Percentiles rank a stretch among this genome's conserved stretches.
Evolutionary conservation across 2,888 invertebrate species (phyloP).

Genomic region (Plebejus anna): DNA sequence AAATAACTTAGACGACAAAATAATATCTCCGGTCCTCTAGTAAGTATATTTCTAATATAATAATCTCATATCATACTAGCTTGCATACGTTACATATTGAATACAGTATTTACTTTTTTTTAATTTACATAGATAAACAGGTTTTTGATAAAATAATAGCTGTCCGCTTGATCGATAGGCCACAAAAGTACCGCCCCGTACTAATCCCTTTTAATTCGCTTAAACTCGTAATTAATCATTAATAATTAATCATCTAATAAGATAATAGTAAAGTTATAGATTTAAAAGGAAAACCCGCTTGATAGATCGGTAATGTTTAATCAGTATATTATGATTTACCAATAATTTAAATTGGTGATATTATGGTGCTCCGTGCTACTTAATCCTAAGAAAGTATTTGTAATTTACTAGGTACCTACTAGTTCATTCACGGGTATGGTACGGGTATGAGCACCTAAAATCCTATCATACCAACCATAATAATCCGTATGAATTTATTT

Average conservation of each 20-base stretch:
- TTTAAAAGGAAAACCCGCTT: neutral
- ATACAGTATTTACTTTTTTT: neutral
- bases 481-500: no score
- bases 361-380: no score
- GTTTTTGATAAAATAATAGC: neutral
- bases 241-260: conserved; percentile 7
- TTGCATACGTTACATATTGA: neutral
- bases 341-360: no score
- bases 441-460: no score
- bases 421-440: no score
- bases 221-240: neutral
- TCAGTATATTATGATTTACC: neutral
- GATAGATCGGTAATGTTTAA: neutral
- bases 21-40: no score
- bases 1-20: no score
- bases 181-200: conserved; percentile 16
- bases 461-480: no score
- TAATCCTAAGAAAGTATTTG: no score
- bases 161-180: conserved; percentile 1
- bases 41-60: no score
- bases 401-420: no score
- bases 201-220: conserved; percentile 26
- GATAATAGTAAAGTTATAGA: neutral
- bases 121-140: conserved; percentile 3
- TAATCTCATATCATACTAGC: neutral